Percentiles rank a stretch among this genome's conserved stretches.
phyloP scores from a whole-genome alignment of 2,113 vertebrate genomes.

The Coryphaenoides rupestris region DNA sequence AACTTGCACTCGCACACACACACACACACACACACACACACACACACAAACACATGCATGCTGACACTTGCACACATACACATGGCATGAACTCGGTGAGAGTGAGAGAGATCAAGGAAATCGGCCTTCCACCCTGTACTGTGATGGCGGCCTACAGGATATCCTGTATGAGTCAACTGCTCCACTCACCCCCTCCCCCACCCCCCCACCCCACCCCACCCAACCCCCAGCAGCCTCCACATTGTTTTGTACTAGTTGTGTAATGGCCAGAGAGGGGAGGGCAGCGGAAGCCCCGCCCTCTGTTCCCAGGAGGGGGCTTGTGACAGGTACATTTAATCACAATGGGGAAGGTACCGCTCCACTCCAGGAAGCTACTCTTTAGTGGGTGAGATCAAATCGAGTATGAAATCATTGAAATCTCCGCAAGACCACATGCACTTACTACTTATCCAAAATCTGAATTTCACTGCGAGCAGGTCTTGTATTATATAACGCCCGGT shows the following conservation, averaged over 20 bases:
- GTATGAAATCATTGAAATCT: no score
- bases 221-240: slow-evolving; percentile 42
- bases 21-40: slow-evolving; percentile 13
- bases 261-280: neutral
- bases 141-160: slow-evolving; percentile 60
- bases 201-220: no score
- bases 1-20: neutral
- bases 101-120: no score
- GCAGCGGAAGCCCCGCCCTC: slow-evolving; percentile 52
- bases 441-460: no score
- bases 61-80: slow-evolving; percentile 31
- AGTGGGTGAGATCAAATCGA: no score
- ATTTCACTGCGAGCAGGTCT: no score
- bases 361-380: no score
- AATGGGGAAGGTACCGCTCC: no score
- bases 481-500: no score
- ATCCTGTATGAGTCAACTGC: slow-evolving; percentile 62
- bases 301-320: slow-evolving; percentile 23
- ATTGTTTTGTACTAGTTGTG: slow-evolving; percentile 43
- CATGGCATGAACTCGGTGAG: neutral
- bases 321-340: slow-evolving; percentile 51
- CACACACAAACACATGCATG: slow-evolving; percentile 13
- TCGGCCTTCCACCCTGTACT: no score
- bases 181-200: slow-evolving; percentile 23
- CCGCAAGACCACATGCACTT: no score